These are phyloP conservation scores for Schizotus pectinicornis DNA, from an alignment of 2,888 invertebrate species.

Conservation along the genomic window DNA sequence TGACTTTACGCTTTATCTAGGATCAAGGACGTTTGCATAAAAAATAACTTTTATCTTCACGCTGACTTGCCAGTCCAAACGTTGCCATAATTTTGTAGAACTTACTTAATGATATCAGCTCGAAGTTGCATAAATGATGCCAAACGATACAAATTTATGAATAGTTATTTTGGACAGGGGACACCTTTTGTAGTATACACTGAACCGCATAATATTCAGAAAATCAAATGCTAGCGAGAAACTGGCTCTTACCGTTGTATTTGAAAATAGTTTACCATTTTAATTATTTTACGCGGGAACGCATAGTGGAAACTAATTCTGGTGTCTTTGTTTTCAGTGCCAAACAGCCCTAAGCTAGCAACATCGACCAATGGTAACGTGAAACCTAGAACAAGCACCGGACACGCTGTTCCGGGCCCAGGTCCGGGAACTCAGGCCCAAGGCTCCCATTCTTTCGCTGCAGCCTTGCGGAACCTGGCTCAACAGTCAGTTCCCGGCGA, in stretches of 20 bases:
- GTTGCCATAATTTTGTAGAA: too few relatives aligned
- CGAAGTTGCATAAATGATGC: too few relatives aligned
- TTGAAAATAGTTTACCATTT: neutral
- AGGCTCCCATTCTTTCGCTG: constrained; percentile 79
- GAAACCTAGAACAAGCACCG: constrained; percentile 50
- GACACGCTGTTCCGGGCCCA: constrained; percentile 56
- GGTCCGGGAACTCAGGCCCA: constrained; percentile 56
- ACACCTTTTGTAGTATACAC: too few relatives aligned
- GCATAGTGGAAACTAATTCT: neutral
- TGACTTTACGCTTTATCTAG: constrained; percentile 22
- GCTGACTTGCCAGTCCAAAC: neutral
- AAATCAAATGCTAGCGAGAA: too few relatives aligned
- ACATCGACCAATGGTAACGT: constrained; percentile 49
- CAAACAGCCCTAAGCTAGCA: constrained; percentile 46
- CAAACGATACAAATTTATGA: too few relatives aligned
- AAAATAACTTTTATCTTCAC: too few relatives aligned
- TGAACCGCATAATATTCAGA: too few relatives aligned
- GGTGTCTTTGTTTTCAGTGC: constrained; percentile 35
- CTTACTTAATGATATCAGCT: too few relatives aligned
- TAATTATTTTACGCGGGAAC: too few relatives aligned
- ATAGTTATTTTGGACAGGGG: too few relatives aligned
- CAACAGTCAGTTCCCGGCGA: constrained; percentile 81
- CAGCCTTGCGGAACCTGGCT: constrained; percentile 87
- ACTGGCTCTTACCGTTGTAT: too few relatives aligned
- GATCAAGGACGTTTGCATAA: constrained; percentile 5